Conservation (phyloP, 2,113 vertebrate genomes). For the Tragelaphus scriptus region DNA sequence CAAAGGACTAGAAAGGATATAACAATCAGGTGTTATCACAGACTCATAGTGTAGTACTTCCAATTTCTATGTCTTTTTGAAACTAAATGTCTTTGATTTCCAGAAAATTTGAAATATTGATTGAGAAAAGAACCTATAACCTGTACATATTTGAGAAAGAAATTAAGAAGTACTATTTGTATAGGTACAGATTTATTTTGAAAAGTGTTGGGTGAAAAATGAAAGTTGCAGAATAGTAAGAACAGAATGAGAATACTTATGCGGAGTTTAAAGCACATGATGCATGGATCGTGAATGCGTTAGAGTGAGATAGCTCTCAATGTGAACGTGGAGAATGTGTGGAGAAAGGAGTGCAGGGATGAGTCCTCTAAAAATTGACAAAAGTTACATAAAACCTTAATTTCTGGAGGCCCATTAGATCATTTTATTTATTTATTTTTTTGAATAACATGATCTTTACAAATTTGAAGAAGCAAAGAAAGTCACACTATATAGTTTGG, state of each 20-base stretch:
- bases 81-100: not conserved
- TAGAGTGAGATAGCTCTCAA: not conserved
- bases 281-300: accelerated
- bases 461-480: not conserved
- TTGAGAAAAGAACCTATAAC: not conserved
- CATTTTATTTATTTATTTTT: not conserved
- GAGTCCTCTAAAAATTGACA: not conserved
- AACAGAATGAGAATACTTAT: not conserved
- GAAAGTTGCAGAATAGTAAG: not conserved
- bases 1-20: not conserved
- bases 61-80: not conserved
- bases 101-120: not conserved
- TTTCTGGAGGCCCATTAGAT: not conserved
- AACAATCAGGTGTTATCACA: not conserved
- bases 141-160: not conserved
- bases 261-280: not conserved
- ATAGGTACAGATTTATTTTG: not conserved
- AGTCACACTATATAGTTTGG: not conserved
- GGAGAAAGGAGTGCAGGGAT: not conserved
- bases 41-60: not conserved
- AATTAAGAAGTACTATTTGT: not conserved
- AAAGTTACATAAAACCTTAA: not conserved
- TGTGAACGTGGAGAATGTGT: not conserved
- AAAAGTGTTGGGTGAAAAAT: not conserved
- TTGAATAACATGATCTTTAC: not conserved